Evolutionary conservation across 2,888 invertebrate species (phyloP).

Genomic region (Liposcelis brunnea): DNA sequence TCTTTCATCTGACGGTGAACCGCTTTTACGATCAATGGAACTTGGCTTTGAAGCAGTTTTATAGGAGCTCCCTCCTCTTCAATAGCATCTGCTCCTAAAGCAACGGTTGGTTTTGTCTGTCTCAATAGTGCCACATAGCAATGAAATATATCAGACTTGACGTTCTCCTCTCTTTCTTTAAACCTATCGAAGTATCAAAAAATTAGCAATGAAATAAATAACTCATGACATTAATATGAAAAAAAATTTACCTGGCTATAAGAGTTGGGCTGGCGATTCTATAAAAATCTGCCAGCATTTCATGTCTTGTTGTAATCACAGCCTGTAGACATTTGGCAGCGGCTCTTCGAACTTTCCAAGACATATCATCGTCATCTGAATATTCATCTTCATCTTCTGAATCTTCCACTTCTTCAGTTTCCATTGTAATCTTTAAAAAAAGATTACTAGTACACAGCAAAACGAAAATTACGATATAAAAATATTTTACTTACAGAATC

Average conservation of each 20-base stretch:
- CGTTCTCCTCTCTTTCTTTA: conserved; percentile 93
- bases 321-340: conserved; percentile 97
- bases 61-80: conserved; percentile 47
- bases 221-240: not conserved
- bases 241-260: conserved; percentile 51
- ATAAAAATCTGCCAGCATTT: conserved; percentile 79
- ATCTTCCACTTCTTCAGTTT: conserved; percentile 47
- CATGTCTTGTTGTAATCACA: conserved; percentile 80
- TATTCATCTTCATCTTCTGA: conserved; percentile 86
- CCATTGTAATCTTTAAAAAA: conserved; percentile 41
- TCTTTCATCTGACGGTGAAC: conserved; percentile 73
- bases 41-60: conserved; percentile 23
- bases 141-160: conserved; percentile 94
- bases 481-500: conserved; percentile 28
- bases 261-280: conserved; percentile 75
- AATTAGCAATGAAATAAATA: not conserved
- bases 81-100: conserved; percentile 43
- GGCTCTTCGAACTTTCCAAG: conserved; percentile 93
- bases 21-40: conserved; percentile 68
- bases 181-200: conserved; percentile 16
- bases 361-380: conserved; percentile 99
- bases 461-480: not conserved
- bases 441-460: not conserved
- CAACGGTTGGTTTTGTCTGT: conserved; percentile 62
- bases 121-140: conserved; percentile 85